Conservation (phyloP, 2,113 vertebrate genomes). For the Rhynchopsitta pachyrhyncha region DNA sequence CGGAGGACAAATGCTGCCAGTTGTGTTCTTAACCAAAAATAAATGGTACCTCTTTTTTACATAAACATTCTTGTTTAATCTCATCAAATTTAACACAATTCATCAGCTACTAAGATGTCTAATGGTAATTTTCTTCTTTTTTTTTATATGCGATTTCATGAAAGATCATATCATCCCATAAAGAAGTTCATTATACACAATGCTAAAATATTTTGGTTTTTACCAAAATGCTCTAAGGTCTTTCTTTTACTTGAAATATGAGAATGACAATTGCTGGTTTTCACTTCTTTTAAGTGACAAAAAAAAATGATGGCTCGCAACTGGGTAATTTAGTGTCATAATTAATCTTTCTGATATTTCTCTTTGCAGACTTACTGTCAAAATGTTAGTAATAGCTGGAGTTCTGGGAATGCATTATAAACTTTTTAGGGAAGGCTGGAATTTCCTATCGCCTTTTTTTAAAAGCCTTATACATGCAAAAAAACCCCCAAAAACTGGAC, state of each 20-base stretch:
- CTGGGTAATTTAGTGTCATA: background rate
- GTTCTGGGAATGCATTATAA: background rate
- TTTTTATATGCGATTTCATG: background rate
- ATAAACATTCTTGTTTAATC: background rate
- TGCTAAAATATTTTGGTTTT: background rate
- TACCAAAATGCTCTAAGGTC: background rate
- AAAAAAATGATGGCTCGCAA: background rate
- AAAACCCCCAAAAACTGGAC: fast-evolving
- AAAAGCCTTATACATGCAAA: background rate
- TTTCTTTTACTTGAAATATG: background rate
- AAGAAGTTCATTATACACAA: background rate
- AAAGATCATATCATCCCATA: background rate
- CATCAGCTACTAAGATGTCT: background rate
- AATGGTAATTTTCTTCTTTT: background rate
- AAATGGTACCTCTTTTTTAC: background rate
- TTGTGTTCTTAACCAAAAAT: background rate
- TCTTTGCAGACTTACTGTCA: background rate
- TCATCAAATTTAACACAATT: background rate
- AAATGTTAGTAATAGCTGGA: background rate
- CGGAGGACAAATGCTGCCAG: background rate
- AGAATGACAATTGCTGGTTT: background rate
- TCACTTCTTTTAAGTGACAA: background rate
- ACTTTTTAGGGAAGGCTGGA: background rate
- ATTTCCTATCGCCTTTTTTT: background rate
- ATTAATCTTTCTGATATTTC: background rate